A percentile compares a stretch with the other conserved stretches of the same genome.
These are phyloP conservation scores for Lacerta agilis DNA, from an alignment of 2,797 vertebrate species.

Conservation along the genomic window DNA sequence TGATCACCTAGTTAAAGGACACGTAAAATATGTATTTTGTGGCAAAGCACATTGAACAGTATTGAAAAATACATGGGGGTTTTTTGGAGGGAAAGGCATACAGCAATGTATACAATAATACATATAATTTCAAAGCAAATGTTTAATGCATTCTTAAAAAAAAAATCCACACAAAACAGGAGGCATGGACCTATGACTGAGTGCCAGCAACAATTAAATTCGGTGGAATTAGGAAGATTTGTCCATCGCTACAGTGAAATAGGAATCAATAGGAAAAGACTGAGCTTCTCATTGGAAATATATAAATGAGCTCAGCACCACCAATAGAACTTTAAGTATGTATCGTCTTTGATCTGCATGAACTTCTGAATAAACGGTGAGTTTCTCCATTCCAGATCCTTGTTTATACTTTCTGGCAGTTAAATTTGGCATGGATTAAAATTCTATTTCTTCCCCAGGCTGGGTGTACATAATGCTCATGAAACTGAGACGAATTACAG, in stretches of 20 bases:
- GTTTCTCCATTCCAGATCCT: neutral
- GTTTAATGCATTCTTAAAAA: too few relatives aligned
- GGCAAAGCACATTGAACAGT: too few relatives aligned
- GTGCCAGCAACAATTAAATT: too few relatives aligned
- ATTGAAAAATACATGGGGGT: too few relatives aligned
- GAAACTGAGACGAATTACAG: slow-evolving; percentile 19
- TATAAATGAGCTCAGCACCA: neutral
- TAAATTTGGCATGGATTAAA: neutral
- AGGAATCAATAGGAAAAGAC: neutral
- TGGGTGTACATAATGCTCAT: neutral
- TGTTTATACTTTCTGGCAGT: neutral
- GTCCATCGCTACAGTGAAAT: neutral
- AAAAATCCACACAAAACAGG: too few relatives aligned
- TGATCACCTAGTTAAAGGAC: too few relatives aligned
- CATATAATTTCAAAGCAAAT: too few relatives aligned
- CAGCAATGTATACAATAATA: too few relatives aligned
- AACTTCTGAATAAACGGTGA: neutral
- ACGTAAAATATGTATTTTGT: too few relatives aligned
- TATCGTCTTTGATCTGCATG: neutral
- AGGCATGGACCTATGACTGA: too few relatives aligned
- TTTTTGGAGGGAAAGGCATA: too few relatives aligned
- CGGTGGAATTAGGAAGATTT: too few relatives aligned
- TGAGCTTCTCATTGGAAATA: neutral
- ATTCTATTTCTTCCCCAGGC: slow-evolving; percentile 10
- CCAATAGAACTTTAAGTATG: neutral